A percentile compares a stretch with the other conserved stretches of the same genome.
Evolutionary conservation across 2,888 invertebrate genomes (phyloP).

Genomic region (Lochmaea crataegi): DNA sequence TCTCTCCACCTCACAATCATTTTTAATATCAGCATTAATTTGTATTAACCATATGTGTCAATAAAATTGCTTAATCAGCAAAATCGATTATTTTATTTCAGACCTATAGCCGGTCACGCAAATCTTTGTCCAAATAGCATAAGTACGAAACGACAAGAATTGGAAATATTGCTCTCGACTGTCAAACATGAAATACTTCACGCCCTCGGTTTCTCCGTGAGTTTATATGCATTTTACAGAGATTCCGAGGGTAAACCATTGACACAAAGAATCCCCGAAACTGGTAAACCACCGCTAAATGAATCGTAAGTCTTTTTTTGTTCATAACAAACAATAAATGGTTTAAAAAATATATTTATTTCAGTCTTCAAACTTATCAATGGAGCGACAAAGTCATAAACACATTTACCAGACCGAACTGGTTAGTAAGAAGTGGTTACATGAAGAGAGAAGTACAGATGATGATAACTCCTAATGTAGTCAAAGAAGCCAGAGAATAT

Average conservation of each 20-base stretch:
- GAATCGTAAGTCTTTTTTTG: conserved; percentile 76
- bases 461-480: conserved; percentile 86
- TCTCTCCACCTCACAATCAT: too few species aligned
- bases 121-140: conserved; percentile 97
- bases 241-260: conserved; percentile 91
- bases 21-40: too few species aligned
- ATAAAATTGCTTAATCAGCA: not conserved
- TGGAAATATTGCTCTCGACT: conserved; percentile 91
- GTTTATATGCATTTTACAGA: conserved; percentile 95
- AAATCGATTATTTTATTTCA: conserved; percentile 60
- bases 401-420: conserved; percentile 71
- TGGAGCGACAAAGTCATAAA: conserved; percentile 93
- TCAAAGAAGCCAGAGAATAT: conserved; percentile 86
- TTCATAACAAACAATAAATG: not conserved
- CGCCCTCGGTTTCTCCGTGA: conserved; percentile 96
- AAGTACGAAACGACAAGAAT: conserved; percentile 89
- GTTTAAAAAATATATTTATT: conserved; percentile 25
- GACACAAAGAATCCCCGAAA: conserved; percentile 81
- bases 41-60: too few species aligned
- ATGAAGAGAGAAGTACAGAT: conserved; percentile 59
- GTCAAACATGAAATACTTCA: conserved; percentile 99
- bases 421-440: conserved; percentile 63
- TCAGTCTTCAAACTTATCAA: conserved; percentile 88
- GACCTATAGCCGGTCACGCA: conserved; percentile 98
- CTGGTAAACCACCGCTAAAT: conserved; percentile 89